A percentile compares a stretch with the other conserved stretches of the same genome.
Conservation (phyloP, 1,140 invertebrate genomes). For the Liolophura sinensis region DNA sequence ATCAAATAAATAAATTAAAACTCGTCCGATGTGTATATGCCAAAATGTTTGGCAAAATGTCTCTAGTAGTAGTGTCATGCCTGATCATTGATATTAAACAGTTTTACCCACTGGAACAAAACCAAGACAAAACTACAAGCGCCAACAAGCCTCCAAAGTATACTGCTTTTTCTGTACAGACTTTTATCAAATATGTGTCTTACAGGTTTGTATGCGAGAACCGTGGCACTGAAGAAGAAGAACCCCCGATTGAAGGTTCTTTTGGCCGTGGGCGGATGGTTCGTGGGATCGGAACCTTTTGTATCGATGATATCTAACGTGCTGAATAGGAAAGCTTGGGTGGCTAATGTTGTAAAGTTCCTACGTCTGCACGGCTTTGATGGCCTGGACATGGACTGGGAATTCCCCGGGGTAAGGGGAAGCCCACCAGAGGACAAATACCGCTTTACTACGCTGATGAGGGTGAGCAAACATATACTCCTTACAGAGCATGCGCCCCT, state of each 20-base stretch:
- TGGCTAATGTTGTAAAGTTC: conserved; percentile 73
- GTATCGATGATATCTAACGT: conserved; percentile 35
- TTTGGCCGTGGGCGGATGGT: conserved; percentile 95
- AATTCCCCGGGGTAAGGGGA: conserved; percentile 35
- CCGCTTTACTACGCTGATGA: conserved; percentile 28
- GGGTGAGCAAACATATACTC: conserved; percentile 11
- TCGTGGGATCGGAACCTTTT: conserved; percentile 82
- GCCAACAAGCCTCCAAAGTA: too few species aligned
- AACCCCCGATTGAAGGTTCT: conserved; percentile 84
- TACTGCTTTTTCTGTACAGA: too few species aligned
- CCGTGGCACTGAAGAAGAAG: conserved; percentile 36
- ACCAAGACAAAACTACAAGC: too few species aligned
- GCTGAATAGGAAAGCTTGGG: conserved; percentile 28
- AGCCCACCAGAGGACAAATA: conserved; percentile 29
- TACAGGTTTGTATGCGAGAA: conserved; percentile 29
- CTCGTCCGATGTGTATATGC: too few species aligned
- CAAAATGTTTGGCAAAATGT: too few species aligned
- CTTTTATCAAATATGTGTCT: too few species aligned
- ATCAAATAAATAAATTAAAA: too few species aligned
- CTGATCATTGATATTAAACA: too few species aligned
- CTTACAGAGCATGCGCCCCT: too few species aligned
- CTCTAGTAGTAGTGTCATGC: too few species aligned
- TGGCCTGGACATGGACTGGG: conserved; percentile 45
- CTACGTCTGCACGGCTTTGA: conserved; percentile 67
- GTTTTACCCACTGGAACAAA: too few species aligned